These are phyloP conservation scores for Mya arenaria DNA, from an alignment of 1,140 invertebrate genomes.

Conservation along the genomic window DNA sequence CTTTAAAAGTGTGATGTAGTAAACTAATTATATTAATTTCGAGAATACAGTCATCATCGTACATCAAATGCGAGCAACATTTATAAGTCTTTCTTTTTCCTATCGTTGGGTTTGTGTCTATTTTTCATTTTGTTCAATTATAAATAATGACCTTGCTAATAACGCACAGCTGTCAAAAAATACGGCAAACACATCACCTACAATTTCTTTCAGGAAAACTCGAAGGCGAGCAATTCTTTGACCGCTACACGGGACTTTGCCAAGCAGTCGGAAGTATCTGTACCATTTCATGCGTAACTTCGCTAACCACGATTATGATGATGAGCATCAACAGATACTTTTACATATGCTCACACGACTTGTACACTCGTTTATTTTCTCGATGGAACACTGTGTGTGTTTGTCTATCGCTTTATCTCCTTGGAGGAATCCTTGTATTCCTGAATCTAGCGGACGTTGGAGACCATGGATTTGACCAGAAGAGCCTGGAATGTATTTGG, in stretches of 20 bases:
- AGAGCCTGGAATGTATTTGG: conserved; percentile 73
- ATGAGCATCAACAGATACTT: conserved; percentile 74
- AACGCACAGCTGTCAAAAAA: too few species aligned
- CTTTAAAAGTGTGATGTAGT: too few species aligned
- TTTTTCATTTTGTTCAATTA: too few species aligned
- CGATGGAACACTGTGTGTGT: conserved; percentile 59
- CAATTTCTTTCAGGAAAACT: conserved; percentile 68
- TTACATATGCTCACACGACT: conserved; percentile 68
- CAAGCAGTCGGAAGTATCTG: conserved; percentile 69
- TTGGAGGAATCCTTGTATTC: conserved; percentile 61
- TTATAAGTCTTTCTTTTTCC: too few species aligned
- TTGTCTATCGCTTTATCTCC: conserved; percentile 59
- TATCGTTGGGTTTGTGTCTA: too few species aligned
- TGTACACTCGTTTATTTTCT: conserved; percentile 69
- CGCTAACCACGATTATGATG: conserved; percentile 68
- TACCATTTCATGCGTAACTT: conserved; percentile 69
- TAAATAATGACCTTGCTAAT: too few species aligned
- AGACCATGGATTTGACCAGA: conserved; percentile 70
- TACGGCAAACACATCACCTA: too few species aligned
- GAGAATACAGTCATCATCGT: too few species aligned
- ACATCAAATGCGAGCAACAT: too few species aligned
- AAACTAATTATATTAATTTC: too few species aligned
- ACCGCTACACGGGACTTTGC: conserved; percentile 66
- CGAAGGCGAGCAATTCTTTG: conserved; percentile 71
- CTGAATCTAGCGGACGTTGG: conserved; percentile 68